Evolutionary conservation across 2,797 vertebrate genomes (phyloP).

Genomic region (Rachycentron canadum): DNA sequence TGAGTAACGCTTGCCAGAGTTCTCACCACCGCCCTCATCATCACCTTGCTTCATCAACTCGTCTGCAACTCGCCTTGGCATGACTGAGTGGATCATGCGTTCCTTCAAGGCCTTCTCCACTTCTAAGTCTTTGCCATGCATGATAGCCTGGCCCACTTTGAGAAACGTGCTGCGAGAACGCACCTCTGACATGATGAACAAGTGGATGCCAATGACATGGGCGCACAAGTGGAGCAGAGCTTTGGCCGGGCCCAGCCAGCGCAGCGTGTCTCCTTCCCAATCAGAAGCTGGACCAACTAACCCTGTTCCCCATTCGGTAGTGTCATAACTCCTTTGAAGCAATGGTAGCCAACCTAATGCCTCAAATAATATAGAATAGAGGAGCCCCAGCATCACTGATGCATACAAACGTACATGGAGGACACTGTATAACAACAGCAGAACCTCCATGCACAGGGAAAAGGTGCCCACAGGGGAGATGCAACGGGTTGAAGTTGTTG

Average conservation of each 20-base stretch:
- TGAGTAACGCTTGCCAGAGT: slow-evolving; percentile 93
- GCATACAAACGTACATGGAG: slow-evolving; percentile 95
- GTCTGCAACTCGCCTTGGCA: slow-evolving; percentile 95
- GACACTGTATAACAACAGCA: slow-evolving; percentile 95
- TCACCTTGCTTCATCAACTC: slow-evolving; percentile 98
- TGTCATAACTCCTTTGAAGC: slow-evolving; percentile 63
- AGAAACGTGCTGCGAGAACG: slow-evolving; percentile 97
- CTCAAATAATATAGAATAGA: slow-evolving; percentile 94
- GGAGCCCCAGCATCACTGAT: slow-evolving; percentile 91
- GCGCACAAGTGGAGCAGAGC: slow-evolving; percentile 93
- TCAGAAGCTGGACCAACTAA: slow-evolving; percentile 16
- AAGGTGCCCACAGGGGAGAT: slow-evolving; percentile 96
- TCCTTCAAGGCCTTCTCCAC: slow-evolving; percentile 99
- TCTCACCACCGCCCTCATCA: slow-evolving; percentile 92
- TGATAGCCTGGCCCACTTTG: slow-evolving; percentile 98
- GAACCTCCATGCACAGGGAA: slow-evolving; percentile 95
- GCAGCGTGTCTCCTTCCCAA: slow-evolving; percentile 75
- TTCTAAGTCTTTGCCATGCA: slow-evolving; percentile 98
- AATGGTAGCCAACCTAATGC: slow-evolving; percentile 90
- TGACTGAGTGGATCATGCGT: slow-evolving; percentile 98
- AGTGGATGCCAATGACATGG: slow-evolving; percentile 93
- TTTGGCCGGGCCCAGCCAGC: slow-evolving; percentile 89
- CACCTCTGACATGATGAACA: slow-evolving; percentile 98
- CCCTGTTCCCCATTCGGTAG: slow-evolving; percentile 16
- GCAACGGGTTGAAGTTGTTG: slow-evolving; percentile 77